Conservation (phyloP, 2,888 invertebrate genomes). For the Tachina fera region DNA sequence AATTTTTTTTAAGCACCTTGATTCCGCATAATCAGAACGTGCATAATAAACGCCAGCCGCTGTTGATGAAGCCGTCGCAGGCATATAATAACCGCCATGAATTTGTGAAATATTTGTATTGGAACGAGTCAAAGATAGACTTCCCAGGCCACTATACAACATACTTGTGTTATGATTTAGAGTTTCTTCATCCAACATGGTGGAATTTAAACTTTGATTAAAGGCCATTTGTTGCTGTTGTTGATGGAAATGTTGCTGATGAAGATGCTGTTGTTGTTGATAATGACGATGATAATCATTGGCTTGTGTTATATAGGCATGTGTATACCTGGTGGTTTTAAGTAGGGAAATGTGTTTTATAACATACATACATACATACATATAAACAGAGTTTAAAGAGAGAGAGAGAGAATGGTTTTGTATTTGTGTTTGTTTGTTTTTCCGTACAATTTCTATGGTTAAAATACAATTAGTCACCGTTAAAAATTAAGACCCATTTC, state of each 20-base stretch:
- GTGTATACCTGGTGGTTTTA: constrained; percentile 81
- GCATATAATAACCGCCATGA: constrained; percentile 68
- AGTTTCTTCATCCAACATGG: constrained; percentile 75
- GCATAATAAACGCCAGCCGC: constrained; percentile 76
- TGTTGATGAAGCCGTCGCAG: constrained; percentile 46
- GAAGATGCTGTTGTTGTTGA: constrained; percentile 75
- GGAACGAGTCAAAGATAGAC: constrained; percentile 73
- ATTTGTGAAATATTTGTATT: constrained; percentile 77
- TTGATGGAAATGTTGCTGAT: constrained; percentile 72
- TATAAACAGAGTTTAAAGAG: constrained; percentile 21
- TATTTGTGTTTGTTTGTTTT: neutral
- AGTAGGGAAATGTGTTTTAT: constrained; percentile 52
- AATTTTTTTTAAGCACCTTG: constrained; percentile 77
- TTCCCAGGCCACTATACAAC: constrained; percentile 64
- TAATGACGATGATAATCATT: constrained; percentile 82
- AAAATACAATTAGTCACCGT: constrained; percentile 18
- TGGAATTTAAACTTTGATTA: constrained; percentile 75
- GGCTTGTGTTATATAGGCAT: constrained; percentile 82
- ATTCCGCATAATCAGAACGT: constrained; percentile 79
- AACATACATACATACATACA: constrained; percentile 30
- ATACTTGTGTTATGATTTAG: constrained; percentile 58
- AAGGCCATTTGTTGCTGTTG: constrained; percentile 73
- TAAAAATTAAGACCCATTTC: neutral
- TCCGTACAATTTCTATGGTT: neutral
- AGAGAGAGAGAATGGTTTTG: constrained; percentile 10